A percentile compares a stretch with the other conserved stretches of the same genome.
These are phyloP conservation scores for Ophion costatus DNA, from an alignment of 2,888 invertebrate species.

Conservation along the genomic window DNA sequence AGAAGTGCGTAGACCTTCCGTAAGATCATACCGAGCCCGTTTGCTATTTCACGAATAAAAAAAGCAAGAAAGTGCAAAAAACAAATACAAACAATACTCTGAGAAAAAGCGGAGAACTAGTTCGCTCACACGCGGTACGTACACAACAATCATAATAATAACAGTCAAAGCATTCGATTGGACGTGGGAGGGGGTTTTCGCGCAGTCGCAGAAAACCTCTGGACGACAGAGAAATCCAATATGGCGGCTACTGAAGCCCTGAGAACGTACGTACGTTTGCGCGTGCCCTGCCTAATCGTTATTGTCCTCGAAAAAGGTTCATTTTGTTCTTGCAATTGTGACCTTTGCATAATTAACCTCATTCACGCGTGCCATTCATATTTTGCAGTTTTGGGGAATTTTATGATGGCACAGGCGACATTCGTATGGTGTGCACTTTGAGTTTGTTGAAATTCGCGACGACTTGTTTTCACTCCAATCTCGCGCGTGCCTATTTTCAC, in stretches of 20 bases:
- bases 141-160: too few relatives aligned
- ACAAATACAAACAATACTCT: too few relatives aligned
- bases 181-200: constrained; percentile 2
- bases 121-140: too few relatives aligned
- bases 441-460: not conserved
- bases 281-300: constrained; percentile 15
- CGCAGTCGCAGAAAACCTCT: constrained; percentile 51
- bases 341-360: not conserved
- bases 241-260: constrained; percentile 50
- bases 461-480: not conserved
- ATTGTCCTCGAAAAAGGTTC: constrained; percentile 6
- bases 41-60: too few relatives aligned
- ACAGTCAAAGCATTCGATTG: too few relatives aligned
- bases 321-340: constrained; percentile 1
- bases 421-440: not conserved
- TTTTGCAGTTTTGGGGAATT: not conserved
- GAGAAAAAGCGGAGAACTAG: too few relatives aligned
- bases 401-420: too few relatives aligned
- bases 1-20: too few relatives aligned
- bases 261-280: constrained; percentile 56
- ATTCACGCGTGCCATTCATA: not conserved
- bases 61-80: too few relatives aligned
- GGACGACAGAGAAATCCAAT: constrained; percentile 22
- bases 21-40: too few relatives aligned
- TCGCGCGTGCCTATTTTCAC: not conserved